A percentile compares a stretch with the other conserved stretches of the same genome.
phyloP scores from a whole-genome alignment of 2,113 vertebrate genomes.

The Brachyistius frenatus region DNA sequence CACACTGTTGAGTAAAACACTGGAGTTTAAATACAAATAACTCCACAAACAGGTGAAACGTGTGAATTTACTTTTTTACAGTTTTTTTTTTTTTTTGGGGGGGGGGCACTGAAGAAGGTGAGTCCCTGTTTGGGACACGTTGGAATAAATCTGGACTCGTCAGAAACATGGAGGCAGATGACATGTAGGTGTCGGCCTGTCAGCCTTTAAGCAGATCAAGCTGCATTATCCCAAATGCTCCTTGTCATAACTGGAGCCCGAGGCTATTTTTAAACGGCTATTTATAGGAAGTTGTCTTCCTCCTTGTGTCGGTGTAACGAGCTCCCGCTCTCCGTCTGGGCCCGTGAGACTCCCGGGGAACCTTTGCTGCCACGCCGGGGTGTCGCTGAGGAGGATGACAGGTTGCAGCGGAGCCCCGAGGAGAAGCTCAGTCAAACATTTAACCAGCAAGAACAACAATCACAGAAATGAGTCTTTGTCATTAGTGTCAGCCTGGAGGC shows the following conservation, averaged over 20 bases:
- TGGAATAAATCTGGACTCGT: neutral
- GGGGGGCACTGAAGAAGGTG: neutral
- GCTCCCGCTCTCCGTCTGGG: slow-evolving; percentile 12
- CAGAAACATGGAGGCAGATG: neutral
- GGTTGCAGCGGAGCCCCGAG: too few relatives aligned
- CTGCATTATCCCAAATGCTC: slow-evolving; percentile 61
- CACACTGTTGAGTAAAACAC: neutral
- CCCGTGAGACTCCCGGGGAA: too few relatives aligned
- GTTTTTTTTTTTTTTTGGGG: neutral
- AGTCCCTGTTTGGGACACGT: neutral
- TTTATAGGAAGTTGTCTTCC: slow-evolving; percentile 61
- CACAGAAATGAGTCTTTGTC: too few relatives aligned
- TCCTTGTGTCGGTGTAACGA: slow-evolving; percentile 17
- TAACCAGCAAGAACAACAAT: too few relatives aligned
- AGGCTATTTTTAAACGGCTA: slow-evolving; percentile 72
- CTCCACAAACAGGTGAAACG: too few relatives aligned
- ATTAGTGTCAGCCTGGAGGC: too few relatives aligned
- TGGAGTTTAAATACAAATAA: too few relatives aligned
- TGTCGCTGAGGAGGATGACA: too few relatives aligned
- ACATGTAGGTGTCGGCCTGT: slow-evolving; percentile 34
- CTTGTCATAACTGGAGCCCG: slow-evolving; percentile 58
- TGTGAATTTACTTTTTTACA: too few relatives aligned
- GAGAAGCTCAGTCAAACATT: too few relatives aligned
- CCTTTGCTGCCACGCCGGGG: too few relatives aligned
- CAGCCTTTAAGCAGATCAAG: slow-evolving; percentile 74